Evolutionary conservation across 2,888 invertebrate genomes (phyloP).

Genomic region (Stenichneumon culpator): DNA sequence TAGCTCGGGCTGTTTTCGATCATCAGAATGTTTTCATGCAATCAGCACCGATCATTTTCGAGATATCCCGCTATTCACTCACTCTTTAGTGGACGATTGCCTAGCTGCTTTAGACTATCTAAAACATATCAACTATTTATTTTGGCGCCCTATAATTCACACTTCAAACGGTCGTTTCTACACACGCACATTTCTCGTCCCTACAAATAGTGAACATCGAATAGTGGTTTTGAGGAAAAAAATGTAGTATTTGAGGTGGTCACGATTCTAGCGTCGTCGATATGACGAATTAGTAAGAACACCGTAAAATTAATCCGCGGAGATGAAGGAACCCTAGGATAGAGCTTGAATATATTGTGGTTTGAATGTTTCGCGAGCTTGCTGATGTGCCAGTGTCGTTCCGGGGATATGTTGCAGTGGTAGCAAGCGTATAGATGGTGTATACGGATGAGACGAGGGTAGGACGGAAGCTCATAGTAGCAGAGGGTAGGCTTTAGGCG

Average conservation of each 20-base stretch:
- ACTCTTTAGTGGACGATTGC: no score
- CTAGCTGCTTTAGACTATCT: no score
- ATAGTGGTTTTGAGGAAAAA: background rate
- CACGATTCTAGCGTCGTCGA: background rate
- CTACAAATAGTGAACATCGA: background rate
- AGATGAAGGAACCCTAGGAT: background rate
- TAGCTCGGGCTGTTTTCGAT: no score
- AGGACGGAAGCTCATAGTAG: conserved; percentile 61
- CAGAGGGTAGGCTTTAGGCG: conserved; percentile 52
- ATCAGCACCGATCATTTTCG: no score
- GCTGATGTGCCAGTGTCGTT: conserved; percentile 42
- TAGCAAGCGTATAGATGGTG: conserved; percentile 28
- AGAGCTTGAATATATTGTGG: conserved; percentile 20
- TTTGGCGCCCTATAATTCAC: no score
- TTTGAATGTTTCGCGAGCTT: conserved; percentile 18
- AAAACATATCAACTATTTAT: no score
- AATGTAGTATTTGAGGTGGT: background rate
- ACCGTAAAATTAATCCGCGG: conserved; percentile 5
- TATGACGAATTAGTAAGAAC: conserved; percentile 3
- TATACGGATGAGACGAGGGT: conserved; percentile 31
- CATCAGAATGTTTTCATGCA: no score
- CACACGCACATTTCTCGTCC: background rate
- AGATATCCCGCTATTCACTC: no score
- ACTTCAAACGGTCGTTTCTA: no score
- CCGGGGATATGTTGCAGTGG: conserved; percentile 49